These are phyloP conservation scores for Orchestia grillus DNA, from an alignment of 1,140 invertebrate genomes.

Conservation along the genomic window DNA sequence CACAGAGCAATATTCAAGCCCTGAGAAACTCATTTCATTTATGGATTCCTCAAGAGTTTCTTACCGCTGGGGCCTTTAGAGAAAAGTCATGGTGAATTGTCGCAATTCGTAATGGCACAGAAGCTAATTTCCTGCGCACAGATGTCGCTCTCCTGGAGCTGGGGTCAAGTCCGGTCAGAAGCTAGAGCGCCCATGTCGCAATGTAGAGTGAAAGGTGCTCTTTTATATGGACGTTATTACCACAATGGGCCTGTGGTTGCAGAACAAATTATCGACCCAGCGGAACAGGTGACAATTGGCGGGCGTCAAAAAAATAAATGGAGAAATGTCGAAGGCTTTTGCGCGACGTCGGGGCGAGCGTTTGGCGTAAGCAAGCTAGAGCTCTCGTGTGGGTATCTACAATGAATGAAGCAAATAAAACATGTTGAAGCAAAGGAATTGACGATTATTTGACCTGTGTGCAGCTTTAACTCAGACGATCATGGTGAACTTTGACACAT, in stretches of 20 bases:
- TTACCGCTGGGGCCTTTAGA: background rate
- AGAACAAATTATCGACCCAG: conserved; percentile 22
- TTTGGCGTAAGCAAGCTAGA: background rate
- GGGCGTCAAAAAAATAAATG: background rate
- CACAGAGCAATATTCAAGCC: background rate
- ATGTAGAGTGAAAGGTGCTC: background rate
- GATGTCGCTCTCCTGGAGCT: background rate
- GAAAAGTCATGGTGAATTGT: conserved; percentile 1
- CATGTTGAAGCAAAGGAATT: background rate
- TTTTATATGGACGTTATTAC: conserved; percentile 24
- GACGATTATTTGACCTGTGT: background rate
- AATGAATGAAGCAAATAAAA: background rate
- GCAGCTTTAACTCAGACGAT: background rate
- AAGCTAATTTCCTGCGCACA: background rate
- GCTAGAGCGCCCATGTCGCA: background rate
- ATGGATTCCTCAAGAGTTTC: background rate
- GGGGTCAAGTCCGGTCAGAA: background rate
- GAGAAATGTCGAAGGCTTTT: background rate
- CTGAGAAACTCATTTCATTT: background rate
- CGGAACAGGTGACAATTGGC: background rate
- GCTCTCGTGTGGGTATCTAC: background rate
- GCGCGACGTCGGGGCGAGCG: background rate
- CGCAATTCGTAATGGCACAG: background rate
- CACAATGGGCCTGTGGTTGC: conserved; percentile 28
- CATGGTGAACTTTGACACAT: background rate